Evolutionary conservation across 1,140 invertebrate genomes (phyloP).

Genomic region (Ephestia elutella): DNA sequence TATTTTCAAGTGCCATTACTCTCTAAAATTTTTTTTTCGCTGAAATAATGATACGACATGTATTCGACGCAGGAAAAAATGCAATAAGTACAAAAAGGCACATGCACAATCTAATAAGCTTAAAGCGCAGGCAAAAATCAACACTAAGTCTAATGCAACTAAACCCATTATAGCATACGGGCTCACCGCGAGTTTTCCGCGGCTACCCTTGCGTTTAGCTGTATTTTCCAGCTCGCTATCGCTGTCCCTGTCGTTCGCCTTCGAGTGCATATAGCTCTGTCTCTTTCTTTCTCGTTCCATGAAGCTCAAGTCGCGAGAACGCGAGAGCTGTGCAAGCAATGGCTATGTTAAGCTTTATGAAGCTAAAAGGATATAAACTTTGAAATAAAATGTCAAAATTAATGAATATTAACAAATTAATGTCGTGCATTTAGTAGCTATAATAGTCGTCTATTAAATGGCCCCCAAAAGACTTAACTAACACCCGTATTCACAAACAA

Average conservation of each 20-base stretch:
- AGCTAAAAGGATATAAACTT: conserved; percentile 12
- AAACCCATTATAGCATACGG: conserved; percentile 31
- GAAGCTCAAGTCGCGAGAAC: conserved; percentile 62
- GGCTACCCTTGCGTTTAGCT: conserved; percentile 70
- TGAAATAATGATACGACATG: no score
- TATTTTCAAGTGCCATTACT: no score
- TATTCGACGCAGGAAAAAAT: no score
- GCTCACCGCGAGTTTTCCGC: conserved; percentile 73
- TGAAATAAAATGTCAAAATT: not conserved
- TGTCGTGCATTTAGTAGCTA: no score
- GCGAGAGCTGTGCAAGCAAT: conserved; percentile 61
- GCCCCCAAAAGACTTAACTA: no score
- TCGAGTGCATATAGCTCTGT: conserved; percentile 66
- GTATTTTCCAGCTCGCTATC: conserved; percentile 76
- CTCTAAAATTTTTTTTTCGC: no score
- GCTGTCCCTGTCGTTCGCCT: conserved; percentile 71
- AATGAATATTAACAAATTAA: no score
- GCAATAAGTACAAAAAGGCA: no score
- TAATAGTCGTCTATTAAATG: no score
- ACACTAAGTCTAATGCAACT: conserved; percentile 31
- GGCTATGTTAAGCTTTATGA: conserved; percentile 33
- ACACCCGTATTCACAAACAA: no score
- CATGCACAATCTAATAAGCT: not conserved
- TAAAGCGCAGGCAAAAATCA: conserved; percentile 7
- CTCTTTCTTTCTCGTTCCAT: conserved; percentile 65